phyloP scores from a whole-genome alignment of 2,113 vertebrate species.

The Mesocricetus auratus region DNA sequence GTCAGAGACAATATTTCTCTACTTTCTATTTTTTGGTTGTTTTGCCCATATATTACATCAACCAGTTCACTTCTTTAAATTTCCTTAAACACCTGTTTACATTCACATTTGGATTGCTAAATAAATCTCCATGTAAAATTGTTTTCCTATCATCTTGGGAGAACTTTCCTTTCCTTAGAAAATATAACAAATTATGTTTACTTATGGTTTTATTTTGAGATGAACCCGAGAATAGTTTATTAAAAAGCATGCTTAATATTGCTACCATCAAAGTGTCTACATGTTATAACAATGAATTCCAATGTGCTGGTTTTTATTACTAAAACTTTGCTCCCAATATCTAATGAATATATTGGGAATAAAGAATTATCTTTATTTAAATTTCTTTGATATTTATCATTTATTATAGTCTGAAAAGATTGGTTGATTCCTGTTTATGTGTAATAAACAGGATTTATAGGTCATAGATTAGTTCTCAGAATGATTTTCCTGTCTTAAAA shows the following conservation, averaged over 20 bases:
- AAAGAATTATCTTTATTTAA: constrained; percentile 69
- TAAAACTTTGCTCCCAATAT: constrained; percentile 52
- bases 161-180: constrained; percentile 56
- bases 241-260: constrained; percentile 58
- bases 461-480: constrained; percentile 71
- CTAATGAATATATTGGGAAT: constrained; percentile 60
- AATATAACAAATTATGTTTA: constrained; percentile 57
- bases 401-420: constrained; percentile 56
- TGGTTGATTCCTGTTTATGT: constrained; percentile 70
- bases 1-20: background rate
- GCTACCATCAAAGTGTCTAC: constrained; percentile 35
- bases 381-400: constrained; percentile 62
- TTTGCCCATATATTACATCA: constrained; percentile 40
- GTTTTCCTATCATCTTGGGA: constrained; percentile 44
- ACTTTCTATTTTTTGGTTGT: constrained; percentile 59
- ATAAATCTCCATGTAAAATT: constrained; percentile 61
- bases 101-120: constrained; percentile 69
- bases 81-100: constrained; percentile 58
- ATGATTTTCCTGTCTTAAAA: constrained; percentile 78
- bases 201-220: constrained; percentile 64
- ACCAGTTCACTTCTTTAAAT: constrained; percentile 25
- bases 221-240: constrained; percentile 27
- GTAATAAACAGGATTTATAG: constrained; percentile 80
- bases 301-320: constrained; percentile 46
- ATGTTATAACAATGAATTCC: constrained; percentile 30